These are phyloP conservation scores for Megalops cyprinoides DNA, from an alignment of 2,797 vertebrate genomes.

Conservation along the genomic window DNA sequence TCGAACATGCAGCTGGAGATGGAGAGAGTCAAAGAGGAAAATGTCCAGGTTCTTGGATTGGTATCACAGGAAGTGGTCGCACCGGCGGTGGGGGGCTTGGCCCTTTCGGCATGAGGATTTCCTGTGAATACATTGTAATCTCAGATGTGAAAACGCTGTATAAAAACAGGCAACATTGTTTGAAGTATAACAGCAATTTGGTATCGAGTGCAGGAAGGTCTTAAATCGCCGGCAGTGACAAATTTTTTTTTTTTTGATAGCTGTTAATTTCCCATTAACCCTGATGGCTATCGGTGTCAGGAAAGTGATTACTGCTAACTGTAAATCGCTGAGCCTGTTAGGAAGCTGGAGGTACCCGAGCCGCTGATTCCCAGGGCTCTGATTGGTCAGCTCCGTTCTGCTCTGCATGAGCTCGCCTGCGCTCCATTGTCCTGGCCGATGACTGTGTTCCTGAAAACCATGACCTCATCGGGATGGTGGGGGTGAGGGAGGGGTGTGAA, in stretches of 20 bases:
- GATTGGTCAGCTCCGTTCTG: slow-evolving; percentile 55
- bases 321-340: slow-evolving; percentile 59
- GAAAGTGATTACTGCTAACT: slow-evolving; percentile 52
- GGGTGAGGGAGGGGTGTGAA: no score
- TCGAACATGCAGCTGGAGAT: no score
- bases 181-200: background rate
- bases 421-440: slow-evolving; percentile 77
- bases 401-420: slow-evolving; percentile 67
- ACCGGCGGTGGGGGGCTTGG: no score
- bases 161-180: no score
- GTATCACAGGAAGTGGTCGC: no score
- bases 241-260: slow-evolving; percentile 5
- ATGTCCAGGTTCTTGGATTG: no score
- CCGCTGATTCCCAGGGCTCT: slow-evolving; percentile 72
- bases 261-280: slow-evolving; percentile 21
- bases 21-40: no score
- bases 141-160: no score
- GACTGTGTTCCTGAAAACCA: slow-evolving; percentile 77
- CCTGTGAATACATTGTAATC: no score
- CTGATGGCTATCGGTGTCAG: slow-evolving; percentile 29
- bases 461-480: slow-evolving; percentile 66
- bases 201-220: background rate
- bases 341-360: slow-evolving; percentile 62
- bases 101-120: no score
- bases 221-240: slow-evolving; percentile 21